Evolutionary conservation across 2,113 vertebrate genomes (phyloP).

Genomic region (Myotis yumanensis): DNA sequence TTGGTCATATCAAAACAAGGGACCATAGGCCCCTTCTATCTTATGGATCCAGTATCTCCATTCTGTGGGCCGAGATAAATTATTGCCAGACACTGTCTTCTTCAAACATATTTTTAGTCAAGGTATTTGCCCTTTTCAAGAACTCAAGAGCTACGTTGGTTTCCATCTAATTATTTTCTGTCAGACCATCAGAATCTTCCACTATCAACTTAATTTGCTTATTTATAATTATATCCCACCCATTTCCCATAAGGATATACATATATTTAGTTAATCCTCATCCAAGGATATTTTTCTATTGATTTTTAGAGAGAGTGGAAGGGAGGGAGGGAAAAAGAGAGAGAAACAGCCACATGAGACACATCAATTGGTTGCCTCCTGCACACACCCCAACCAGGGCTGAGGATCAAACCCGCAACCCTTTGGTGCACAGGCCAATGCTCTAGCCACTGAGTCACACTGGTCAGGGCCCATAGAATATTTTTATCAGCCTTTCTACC

Average conservation of each 20-base stretch:
- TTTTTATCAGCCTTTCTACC: not conserved
- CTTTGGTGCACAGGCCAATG: too few species aligned
- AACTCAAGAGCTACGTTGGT: not conserved
- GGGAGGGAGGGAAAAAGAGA: too few species aligned
- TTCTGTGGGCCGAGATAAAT: not conserved
- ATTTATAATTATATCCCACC: not conserved
- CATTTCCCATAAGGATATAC: not conserved
- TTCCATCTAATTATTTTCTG: not conserved
- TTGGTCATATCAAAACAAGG: not conserved
- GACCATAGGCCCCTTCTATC: not conserved
- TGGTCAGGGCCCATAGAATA: too few species aligned
- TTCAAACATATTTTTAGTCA: not conserved
- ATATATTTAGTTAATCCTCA: too few species aligned
- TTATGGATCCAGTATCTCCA: not conserved
- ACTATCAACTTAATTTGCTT: not conserved
- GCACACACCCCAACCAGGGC: too few species aligned
- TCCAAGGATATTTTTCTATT: too few species aligned
- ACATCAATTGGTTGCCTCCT: too few species aligned
- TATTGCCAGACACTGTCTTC: not conserved
- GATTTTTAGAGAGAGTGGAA: too few species aligned
- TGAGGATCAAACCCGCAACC: too few species aligned
- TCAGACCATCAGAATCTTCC: not conserved
- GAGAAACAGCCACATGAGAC: too few species aligned
- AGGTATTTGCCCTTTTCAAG: not conserved
- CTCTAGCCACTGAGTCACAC: too few species aligned